These are phyloP conservation scores for Tanytarsus gracilentus DNA, from an alignment of 2,888 invertebrate genomes.

Conservation along the genomic window DNA sequence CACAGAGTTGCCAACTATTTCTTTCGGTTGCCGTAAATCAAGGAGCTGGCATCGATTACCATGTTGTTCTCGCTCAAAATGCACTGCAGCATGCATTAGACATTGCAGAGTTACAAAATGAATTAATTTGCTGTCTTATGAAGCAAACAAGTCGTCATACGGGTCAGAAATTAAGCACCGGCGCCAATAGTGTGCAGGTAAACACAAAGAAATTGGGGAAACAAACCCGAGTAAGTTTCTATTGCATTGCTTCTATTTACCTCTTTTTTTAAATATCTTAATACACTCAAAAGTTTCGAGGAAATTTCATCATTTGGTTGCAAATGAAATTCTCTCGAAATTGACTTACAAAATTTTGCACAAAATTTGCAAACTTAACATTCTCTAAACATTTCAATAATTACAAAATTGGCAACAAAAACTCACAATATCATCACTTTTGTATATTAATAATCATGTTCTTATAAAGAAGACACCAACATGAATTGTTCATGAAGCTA, in stretches of 20 bases:
- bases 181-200: conserved; percentile 81
- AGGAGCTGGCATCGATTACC: conserved; percentile 86
- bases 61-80: conserved; percentile 94
- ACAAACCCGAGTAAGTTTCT: conserved; percentile 55
- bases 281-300: conserved; percentile 45
- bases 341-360: neutral
- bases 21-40: conserved; percentile 93
- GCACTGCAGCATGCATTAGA: conserved; percentile 88
- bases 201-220: conserved; percentile 53
- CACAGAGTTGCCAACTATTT: conserved; percentile 87
- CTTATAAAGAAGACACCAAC: too few relatives aligned
- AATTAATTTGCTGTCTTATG: conserved; percentile 83
- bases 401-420: too few relatives aligned
- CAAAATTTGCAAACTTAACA: too few relatives aligned
- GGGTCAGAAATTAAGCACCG: conserved; percentile 69
- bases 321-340: too few relatives aligned
- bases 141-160: conserved; percentile 86
- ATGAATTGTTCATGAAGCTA: too few relatives aligned
- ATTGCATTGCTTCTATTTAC: conserved; percentile 33
- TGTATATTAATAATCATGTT: too few relatives aligned
- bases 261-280: conserved; percentile 7
- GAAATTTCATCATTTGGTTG: too few relatives aligned
- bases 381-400: too few relatives aligned
- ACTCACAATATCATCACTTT: too few relatives aligned
- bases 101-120: conserved; percentile 82